A percentile compares a stretch with the other conserved stretches of the same genome.
These are phyloP conservation scores for Gambusia holbrooki DNA, from an alignment of 2,113 vertebrate genomes.

Conservation along the genomic window DNA sequence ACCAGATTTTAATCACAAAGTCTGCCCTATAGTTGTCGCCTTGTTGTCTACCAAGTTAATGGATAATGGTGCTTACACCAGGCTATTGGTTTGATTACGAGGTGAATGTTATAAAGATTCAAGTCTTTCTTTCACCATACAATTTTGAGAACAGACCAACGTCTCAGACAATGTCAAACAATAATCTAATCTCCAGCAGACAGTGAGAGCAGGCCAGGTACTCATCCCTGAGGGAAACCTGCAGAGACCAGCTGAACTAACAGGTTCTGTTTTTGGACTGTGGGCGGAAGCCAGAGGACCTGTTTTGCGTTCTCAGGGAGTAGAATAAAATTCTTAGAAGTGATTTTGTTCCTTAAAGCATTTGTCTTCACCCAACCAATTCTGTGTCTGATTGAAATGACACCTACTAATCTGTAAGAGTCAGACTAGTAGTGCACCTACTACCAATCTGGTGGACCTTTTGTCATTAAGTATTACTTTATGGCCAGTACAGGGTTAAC, in stretches of 20 bases:
- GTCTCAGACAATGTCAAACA: too few species aligned
- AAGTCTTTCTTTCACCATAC: background rate
- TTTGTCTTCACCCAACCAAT: too few species aligned
- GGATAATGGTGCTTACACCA: background rate
- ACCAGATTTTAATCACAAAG: background rate
- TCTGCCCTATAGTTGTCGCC: background rate
- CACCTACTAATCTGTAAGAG: background rate
- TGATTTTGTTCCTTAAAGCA: too few species aligned
- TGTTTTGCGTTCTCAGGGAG: too few species aligned
- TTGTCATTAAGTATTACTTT: background rate
- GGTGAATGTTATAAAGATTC: background rate
- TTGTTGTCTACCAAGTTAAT: background rate
- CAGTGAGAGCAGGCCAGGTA: background rate
- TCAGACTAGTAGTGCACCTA: too few species aligned
- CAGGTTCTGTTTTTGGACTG: too few species aligned
- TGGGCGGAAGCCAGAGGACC: too few species aligned
- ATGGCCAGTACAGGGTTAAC: background rate
- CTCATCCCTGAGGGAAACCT: too few species aligned
- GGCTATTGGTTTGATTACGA: background rate
- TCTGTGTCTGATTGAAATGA: background rate
- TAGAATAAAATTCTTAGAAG: too few species aligned
- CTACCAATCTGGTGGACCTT: background rate
- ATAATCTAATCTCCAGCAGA: background rate
- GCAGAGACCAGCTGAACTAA: too few species aligned
- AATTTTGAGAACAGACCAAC: background rate